These are phyloP conservation scores for Rutpela maculata DNA, from an alignment of 2,888 invertebrate species.

Conservation along the genomic window DNA sequence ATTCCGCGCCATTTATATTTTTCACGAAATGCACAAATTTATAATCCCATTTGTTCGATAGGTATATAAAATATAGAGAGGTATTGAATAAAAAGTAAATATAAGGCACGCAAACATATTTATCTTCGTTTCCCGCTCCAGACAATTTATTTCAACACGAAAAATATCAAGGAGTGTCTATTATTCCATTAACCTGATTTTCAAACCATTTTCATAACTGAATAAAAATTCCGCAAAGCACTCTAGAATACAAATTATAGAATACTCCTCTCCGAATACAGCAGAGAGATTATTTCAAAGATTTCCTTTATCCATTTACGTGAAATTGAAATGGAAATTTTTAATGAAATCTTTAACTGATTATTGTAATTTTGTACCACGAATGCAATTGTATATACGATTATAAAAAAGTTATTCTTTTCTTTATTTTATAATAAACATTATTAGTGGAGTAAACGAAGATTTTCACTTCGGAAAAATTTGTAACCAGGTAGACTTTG, in stretches of 20 bases:
- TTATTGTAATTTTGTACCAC: slow-evolving; percentile 39
- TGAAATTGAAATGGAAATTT: slow-evolving; percentile 58
- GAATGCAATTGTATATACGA: slow-evolving; percentile 2
- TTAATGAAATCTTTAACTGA: slow-evolving; percentile 54
- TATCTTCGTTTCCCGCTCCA: slow-evolving; percentile 55
- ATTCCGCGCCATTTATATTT: slow-evolving; percentile 57
- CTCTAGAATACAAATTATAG: slow-evolving; percentile 63
- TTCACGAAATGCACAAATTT: slow-evolving; percentile 54
- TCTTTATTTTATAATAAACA: not conserved
- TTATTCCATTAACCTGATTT: slow-evolving; percentile 67
- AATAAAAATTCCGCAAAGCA: slow-evolving; percentile 62
- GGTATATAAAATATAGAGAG: slow-evolving; percentile 41
- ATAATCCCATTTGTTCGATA: slow-evolving; percentile 57
- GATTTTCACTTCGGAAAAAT: no score
- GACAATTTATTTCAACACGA: slow-evolving; percentile 60
- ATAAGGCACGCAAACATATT: slow-evolving; percentile 53
- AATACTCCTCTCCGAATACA: slow-evolving; percentile 53
- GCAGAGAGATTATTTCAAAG: slow-evolving; percentile 56
- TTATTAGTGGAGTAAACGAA: no score
- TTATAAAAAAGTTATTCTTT: not conserved
- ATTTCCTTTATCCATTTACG: slow-evolving; percentile 54
- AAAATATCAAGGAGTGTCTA: slow-evolving; percentile 65
- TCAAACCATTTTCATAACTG: slow-evolving; percentile 59
- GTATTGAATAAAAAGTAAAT: slow-evolving; percentile 39
- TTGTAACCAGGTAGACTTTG: no score